phyloP scores from a whole-genome alignment of 2,113 vertebrate genomes.

The Anguilla japonica region DNA sequence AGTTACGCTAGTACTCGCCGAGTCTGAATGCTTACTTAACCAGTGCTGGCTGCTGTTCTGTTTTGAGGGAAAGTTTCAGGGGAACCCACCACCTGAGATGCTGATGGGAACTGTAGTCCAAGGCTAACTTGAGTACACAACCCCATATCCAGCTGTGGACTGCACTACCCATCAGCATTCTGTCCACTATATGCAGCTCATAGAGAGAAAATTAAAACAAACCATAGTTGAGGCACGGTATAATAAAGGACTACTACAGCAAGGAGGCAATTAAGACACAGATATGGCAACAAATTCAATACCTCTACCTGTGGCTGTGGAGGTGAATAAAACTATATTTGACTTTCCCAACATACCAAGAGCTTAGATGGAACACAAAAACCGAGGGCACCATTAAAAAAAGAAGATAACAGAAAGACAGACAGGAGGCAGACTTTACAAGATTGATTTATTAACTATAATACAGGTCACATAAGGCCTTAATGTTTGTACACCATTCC shows the following conservation, averaged over 20 bases:
- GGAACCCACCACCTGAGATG: not conserved
- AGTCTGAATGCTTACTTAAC: no score
- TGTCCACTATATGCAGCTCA: not conserved
- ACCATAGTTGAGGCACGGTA: not conserved
- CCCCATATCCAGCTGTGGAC: not conserved
- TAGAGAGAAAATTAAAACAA: not conserved
- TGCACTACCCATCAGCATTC: not conserved
- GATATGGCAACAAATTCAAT: no score
- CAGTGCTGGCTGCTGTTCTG: not conserved
- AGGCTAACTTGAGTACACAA: not conserved
- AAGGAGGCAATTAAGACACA: not conserved
- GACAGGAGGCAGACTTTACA: conserved; percentile 71
- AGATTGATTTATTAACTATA: conserved; percentile 98
- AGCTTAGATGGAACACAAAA: not conserved
- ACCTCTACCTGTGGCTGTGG: not conserved
- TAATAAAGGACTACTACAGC: not conserved
- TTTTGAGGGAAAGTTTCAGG: not conserved
- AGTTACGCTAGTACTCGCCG: no score
- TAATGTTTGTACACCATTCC: conserved; percentile 90
- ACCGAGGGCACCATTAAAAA: not conserved
- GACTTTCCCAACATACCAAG: not conserved
- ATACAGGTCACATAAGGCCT: conserved; percentile 95
- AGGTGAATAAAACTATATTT: not conserved
- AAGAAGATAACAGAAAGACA: conserved; percentile 33
- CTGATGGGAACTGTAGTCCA: not conserved